Percentiles rank a stretch among this genome's conserved stretches.
phyloP scores from a whole-genome alignment of 2,888 invertebrate species.

The Cerastoderma edule region DNA sequence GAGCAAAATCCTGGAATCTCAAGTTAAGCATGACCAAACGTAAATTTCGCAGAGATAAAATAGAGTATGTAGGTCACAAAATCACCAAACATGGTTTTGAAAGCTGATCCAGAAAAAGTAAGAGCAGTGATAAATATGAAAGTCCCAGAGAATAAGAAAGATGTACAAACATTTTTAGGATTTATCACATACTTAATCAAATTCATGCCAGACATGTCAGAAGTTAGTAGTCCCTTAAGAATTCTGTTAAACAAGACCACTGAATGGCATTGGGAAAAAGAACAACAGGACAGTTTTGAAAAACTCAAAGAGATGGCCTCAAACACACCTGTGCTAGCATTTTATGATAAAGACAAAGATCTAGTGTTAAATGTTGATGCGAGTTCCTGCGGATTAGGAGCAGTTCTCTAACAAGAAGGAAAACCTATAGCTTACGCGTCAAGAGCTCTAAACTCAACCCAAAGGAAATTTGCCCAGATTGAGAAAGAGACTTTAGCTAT shows the following conservation, averaged over 20 bases:
- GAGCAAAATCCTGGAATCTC: slow-evolving; percentile 10
- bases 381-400: slow-evolving; percentile 57
- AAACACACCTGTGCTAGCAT: slow-evolving; percentile 32
- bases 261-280: slow-evolving; percentile 38
- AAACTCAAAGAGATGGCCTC: slow-evolving; percentile 23
- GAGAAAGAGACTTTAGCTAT: slow-evolving; percentile 51
- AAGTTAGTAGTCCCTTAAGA: slow-evolving; percentile 14
- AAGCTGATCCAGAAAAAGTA: slow-evolving; percentile 31
- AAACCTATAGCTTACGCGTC: slow-evolving; percentile 49
- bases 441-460: slow-evolving; percentile 35
- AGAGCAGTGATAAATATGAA: slow-evolving; percentile 17
- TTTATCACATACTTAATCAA: slow-evolving; percentile 34
- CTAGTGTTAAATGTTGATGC: slow-evolving; percentile 56
- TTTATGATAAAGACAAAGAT: slow-evolving; percentile 33
- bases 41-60: slow-evolving; percentile 9
- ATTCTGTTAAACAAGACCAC: slow-evolving; percentile 23
- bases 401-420: slow-evolving; percentile 42
- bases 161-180: slow-evolving; percentile 30
- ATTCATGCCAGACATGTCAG: slow-evolving; percentile 35
- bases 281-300: slow-evolving; percentile 29
- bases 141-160: slow-evolving; percentile 7
- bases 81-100: slow-evolving; percentile 25
- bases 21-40: slow-evolving; percentile 31
- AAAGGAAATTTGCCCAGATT: slow-evolving; percentile 50
- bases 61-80: slow-evolving; percentile 29